Base-by-base conservation (phyloP, 2,797 vertebrate species). In the Sebastolobus altivelis region DNA sequence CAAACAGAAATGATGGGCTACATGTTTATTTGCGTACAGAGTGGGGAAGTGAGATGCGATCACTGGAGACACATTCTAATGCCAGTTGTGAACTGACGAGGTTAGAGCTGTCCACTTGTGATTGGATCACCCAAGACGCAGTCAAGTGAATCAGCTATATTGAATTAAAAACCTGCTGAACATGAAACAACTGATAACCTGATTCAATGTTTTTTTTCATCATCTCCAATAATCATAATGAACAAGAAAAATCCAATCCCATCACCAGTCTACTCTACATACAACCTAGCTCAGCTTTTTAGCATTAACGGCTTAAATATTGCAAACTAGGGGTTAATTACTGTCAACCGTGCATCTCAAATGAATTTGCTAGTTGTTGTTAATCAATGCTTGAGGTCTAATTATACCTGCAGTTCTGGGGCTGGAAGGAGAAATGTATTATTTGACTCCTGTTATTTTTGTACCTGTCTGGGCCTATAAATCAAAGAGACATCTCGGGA, bases 331-430 rank as follows among this genome's bases (percentile, higher is more conserved):
- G 69, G 83, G 79, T 92, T 90, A 88, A 90, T 93, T 91, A 85
- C 77, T 82, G 81, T 90, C 66, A 87, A 65, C 82, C 65, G 20
- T 70, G 78, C 79, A 86, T 80, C 84, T 71, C 25, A 69, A 88
- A 92, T 79, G 43, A 87, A 88, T 85, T 70, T 63, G 56, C 56
- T 67, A 60, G 62, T 80, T 81, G 77, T 71, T 78, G 74, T 83
- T 84, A 90, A 94, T 92, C 86, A 83, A 92, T 92, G 79, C 76
- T 76, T 33, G 6, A 52, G 70, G 83, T 91, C 87, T 90, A 90
- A 93, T 92, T 88, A 91, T 56, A 72, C 84, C 84, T 79, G 60
- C 29, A 88, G 75, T 87, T 84, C 70, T 61, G 52, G 65, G 46
- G 63, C 76, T 60, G 61, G 55, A 80, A 87, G 79, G 58, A 75